These are phyloP conservation scores for Tinea pellionella DNA, from an alignment of 2,888 invertebrate species.

Conservation along the genomic window DNA sequence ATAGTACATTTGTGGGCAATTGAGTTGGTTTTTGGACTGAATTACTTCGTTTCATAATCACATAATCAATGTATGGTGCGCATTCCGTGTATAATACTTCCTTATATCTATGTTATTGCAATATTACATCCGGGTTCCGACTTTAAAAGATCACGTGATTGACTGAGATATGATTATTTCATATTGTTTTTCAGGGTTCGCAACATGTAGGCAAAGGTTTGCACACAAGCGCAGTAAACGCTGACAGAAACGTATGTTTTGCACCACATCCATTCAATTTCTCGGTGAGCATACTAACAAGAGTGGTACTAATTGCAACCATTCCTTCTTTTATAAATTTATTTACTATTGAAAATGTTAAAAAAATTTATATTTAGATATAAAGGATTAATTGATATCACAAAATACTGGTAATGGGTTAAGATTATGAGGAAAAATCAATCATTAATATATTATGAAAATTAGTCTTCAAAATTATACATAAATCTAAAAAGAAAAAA, in stretches of 20 bases:
- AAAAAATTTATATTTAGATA: background rate
- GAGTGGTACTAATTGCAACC: slow-evolving; percentile 40
- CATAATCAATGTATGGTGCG: background rate
- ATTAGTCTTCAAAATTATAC: too few relatives aligned
- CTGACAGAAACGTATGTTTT: slow-evolving; percentile 54
- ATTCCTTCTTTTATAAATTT: slow-evolving; percentile 11
- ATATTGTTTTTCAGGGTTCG: slow-evolving; percentile 40
- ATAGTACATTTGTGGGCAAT: background rate
- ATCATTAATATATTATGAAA: too few relatives aligned
- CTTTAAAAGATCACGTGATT: slow-evolving; percentile 16
- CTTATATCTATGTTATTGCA: background rate
- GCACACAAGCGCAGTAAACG: slow-evolving; percentile 53
- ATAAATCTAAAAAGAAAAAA: too few relatives aligned
- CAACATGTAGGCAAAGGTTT: slow-evolving; percentile 50
- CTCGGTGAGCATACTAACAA: slow-evolving; percentile 64
- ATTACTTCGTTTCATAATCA: slow-evolving; percentile 51
- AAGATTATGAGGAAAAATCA: too few relatives aligned
- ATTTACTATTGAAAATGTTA: background rate
- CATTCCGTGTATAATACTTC: too few relatives aligned
- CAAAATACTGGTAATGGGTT: background rate
- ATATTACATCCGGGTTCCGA: background rate
- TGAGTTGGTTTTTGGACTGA: slow-evolving; percentile 14
- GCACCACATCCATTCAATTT: slow-evolving; percentile 43
- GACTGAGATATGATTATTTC: background rate
- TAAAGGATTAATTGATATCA: background rate